Evolutionary conservation across 2,888 invertebrate species (phyloP).

Genomic region (Elegia similella): DNA sequence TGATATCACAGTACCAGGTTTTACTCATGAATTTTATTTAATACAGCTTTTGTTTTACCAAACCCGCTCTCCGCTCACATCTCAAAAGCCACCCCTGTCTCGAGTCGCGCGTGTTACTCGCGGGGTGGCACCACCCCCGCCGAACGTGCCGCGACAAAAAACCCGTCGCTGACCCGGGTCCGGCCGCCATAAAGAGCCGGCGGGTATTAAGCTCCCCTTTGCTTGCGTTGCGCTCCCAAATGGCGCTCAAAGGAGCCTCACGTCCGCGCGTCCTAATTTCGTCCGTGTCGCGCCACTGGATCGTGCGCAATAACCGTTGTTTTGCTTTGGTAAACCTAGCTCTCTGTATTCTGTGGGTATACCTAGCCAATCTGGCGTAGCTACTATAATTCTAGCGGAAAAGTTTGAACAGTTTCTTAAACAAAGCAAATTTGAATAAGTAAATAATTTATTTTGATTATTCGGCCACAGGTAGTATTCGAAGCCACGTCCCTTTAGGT

Average conservation of each 20-base stretch:
- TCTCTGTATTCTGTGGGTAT: too few relatives aligned
- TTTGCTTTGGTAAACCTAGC: conserved; percentile 7
- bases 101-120: conserved; percentile 55
- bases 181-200: conserved; percentile 67
- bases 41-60: background rate
- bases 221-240: conserved; percentile 29
- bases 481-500: too few relatives aligned
- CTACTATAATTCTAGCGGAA: too few relatives aligned
- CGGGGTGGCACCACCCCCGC: conserved; percentile 40
- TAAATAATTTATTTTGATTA: too few relatives aligned
- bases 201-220: conserved; percentile 39
- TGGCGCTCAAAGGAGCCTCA: conserved; percentile 67
- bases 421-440: too few relatives aligned
- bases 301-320: conserved; percentile 12
- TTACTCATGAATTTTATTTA: too few relatives aligned
- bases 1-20: too few relatives aligned
- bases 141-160: conserved; percentile 72
- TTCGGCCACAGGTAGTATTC: too few relatives aligned
- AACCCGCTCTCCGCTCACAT: conserved; percentile 23
- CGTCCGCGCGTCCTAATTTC: conserved; percentile 67
- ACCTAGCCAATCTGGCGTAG: too few relatives aligned
- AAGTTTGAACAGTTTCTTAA: too few relatives aligned
- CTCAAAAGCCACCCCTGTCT: conserved; percentile 50
- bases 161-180: conserved; percentile 66
- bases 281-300: conserved; percentile 5